These are phyloP conservation scores for Lumbricus terrestris DNA, from an alignment of 2,888 invertebrate species.

Conservation along the genomic window DNA sequence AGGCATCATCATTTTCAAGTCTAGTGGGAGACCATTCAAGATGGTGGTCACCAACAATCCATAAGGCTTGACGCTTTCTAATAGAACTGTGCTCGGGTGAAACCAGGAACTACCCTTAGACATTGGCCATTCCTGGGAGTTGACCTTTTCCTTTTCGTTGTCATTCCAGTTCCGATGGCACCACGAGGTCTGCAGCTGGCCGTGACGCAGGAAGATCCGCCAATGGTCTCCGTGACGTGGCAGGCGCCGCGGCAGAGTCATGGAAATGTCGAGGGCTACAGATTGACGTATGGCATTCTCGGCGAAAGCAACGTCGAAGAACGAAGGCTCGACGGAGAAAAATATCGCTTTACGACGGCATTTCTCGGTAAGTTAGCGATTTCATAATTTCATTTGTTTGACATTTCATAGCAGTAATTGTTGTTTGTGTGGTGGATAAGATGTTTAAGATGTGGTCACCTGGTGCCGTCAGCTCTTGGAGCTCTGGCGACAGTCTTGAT, in stretches of 20 bases:
- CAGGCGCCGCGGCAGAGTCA: conserved; percentile 82
- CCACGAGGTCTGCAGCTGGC: conserved; percentile 64
- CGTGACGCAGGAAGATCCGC: conserved; percentile 81
- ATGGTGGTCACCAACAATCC: no score
- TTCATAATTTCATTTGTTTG: background rate
- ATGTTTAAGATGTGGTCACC: no score
- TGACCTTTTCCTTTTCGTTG: background rate
- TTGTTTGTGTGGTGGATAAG: no score
- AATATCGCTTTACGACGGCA: conserved; percentile 33
- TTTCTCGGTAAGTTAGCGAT: conserved; percentile 35
- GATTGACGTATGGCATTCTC: conserved; percentile 81
- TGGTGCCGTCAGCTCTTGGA: no score
- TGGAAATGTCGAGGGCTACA: conserved; percentile 82
- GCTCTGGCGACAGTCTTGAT: no score
- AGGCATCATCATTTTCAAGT: no score
- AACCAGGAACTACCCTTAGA: no score
- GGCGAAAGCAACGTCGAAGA: conserved; percentile 65
- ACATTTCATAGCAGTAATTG: background rate
- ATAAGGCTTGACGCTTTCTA: no score
- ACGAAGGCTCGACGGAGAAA: conserved; percentile 35
- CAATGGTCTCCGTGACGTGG: conserved; percentile 88
- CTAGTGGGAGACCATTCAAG: no score
- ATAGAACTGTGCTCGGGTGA: no score
- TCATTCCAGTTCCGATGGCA: conserved; percentile 57
- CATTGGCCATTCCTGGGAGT: no score